These are phyloP conservation scores for Pitangus sulphuratus DNA, from an alignment of 2,797 vertebrate genomes.

Conservation along the genomic window DNA sequence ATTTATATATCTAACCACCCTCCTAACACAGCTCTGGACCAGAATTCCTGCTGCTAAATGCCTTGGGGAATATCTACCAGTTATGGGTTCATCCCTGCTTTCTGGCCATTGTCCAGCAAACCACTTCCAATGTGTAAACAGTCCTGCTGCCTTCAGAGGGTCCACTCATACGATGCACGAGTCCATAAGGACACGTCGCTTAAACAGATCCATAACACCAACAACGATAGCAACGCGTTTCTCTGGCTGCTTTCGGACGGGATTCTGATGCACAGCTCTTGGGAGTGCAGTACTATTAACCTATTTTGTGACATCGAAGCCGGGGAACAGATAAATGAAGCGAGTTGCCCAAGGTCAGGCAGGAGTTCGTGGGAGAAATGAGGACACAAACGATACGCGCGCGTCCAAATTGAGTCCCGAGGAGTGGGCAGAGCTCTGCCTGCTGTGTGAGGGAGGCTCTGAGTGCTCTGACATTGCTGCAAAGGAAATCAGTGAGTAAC, in stretches of 20 bases:
- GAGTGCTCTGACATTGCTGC: not conserved
- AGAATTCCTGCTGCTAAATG: not conserved
- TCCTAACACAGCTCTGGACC: not conserved
- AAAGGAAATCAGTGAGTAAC: not conserved
- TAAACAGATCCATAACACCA: not conserved
- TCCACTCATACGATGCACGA: not conserved
- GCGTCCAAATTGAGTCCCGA: not conserved
- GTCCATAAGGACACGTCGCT: not conserved
- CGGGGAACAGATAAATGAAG: not conserved
- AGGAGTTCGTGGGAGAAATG: not conserved
- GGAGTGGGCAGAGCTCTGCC: not conserved
- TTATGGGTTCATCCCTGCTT: not conserved
- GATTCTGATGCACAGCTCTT: not conserved
- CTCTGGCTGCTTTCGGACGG: not conserved
- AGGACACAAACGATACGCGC: not conserved
- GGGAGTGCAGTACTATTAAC: not conserved
- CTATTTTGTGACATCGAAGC: not conserved
- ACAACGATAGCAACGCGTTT: not conserved
- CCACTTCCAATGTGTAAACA: not conserved
- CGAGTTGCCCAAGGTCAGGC: not conserved
- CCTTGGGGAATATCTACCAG: not conserved
- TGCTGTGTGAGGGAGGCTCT: not conserved
- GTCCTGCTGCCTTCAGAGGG: not conserved
- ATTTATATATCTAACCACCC: not conserved
- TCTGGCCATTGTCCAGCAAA: constrained; percentile 40